phyloP scores from a whole-genome alignment of 2,113 vertebrate genomes.

The Nesogale talazaci region DNA sequence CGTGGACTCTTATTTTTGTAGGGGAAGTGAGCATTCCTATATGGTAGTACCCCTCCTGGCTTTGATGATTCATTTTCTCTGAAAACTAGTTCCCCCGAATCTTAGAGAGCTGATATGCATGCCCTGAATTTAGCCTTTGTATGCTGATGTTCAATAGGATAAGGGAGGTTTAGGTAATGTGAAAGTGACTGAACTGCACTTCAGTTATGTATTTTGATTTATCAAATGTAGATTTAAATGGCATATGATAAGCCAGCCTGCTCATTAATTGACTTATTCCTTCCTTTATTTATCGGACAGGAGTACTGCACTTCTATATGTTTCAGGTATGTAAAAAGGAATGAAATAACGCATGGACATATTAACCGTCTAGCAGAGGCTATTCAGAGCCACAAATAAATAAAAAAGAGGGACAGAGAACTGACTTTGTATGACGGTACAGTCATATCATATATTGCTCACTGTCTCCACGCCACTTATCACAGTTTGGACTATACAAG shows the following conservation, averaged over 20 bases:
- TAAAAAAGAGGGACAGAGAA: background rate
- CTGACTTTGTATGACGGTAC: background rate
- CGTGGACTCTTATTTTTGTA: background rate
- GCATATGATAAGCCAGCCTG: background rate
- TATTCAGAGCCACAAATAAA: background rate
- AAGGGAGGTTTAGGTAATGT: background rate
- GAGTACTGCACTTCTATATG: background rate
- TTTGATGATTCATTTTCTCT: background rate
- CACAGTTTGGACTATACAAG: background rate
- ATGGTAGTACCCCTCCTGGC: background rate
- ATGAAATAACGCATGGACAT: background rate
- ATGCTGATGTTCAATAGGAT: background rate
- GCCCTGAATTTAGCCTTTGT: slow-evolving; percentile 3
- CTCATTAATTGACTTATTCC: slow-evolving; percentile 25
- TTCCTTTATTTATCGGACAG: slow-evolving; percentile 4
- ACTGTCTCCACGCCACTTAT: background rate
- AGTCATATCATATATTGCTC: background rate
- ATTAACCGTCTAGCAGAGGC: background rate
- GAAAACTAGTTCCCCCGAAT: background rate
- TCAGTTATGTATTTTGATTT: background rate
- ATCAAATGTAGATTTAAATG: background rate
- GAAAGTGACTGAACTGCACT: background rate
- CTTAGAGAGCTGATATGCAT: slow-evolving; percentile 29
- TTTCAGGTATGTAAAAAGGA: background rate
- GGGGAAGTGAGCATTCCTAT: background rate